Evolutionary conservation across 2,797 vertebrate genomes (phyloP).

Genomic region (Enteromius afrohamiltoni): DNA sequence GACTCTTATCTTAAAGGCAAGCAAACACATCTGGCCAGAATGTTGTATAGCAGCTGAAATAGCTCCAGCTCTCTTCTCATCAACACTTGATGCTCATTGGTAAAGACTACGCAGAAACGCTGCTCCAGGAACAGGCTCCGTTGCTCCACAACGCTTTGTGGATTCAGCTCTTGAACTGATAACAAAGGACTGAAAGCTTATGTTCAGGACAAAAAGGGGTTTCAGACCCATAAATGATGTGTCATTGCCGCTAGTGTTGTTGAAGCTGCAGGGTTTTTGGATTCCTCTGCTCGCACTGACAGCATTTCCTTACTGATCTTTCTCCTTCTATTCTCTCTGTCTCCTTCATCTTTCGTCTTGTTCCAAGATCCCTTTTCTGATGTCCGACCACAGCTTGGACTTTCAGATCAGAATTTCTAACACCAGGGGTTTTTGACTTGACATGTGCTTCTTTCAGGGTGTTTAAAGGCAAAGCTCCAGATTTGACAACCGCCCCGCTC

Average conservation of each 20-base stretch:
- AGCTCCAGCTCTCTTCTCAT: not conserved
- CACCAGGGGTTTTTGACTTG: constrained; percentile 44
- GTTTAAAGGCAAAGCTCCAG: constrained; percentile 34
- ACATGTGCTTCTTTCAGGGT: constrained; percentile 23
- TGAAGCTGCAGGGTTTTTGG: constrained; percentile 12
- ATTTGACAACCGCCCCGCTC: constrained; percentile 23
- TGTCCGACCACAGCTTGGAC: constrained; percentile 55
- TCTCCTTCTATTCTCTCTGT: not conserved
- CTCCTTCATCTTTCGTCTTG: not conserved
- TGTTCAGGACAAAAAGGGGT: constrained; percentile 43
- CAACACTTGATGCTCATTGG: not conserved
- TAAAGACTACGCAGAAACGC: not conserved
- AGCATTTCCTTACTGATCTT: constrained; percentile 22
- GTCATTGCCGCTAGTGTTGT: constrained; percentile 43
- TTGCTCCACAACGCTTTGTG: constrained; percentile 24
- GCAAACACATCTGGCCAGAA: not conserved
- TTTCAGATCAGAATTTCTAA: constrained; percentile 58
- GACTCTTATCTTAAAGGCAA: no score
- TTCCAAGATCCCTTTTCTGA: constrained; percentile 16
- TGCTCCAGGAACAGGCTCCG: constrained; percentile 13
- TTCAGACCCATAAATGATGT: constrained; percentile 37
- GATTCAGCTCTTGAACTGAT: constrained; percentile 38
- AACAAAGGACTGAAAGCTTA: constrained; percentile 40
- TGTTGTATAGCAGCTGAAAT: not conserved
- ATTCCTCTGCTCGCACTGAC: constrained; percentile 14